Percentiles rank a stretch among this genome's conserved stretches.
These are phyloP conservation scores for Nephila pilipes DNA, from an alignment of 1,140 invertebrate genomes.

Conservation along the genomic window DNA sequence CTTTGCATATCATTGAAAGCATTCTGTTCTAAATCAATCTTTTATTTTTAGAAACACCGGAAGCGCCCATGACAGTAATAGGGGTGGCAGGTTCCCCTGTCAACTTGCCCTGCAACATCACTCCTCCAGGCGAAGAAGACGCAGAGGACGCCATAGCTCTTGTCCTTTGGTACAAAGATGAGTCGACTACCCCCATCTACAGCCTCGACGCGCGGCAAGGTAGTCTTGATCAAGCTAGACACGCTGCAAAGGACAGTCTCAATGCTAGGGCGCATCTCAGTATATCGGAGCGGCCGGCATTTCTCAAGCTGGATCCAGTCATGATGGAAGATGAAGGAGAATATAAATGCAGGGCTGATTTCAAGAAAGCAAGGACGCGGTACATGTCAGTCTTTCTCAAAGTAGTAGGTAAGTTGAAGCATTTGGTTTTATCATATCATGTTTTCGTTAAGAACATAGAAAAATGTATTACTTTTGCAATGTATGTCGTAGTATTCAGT, in stretches of 20 bases:
- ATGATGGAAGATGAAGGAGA: conserved; percentile 86
- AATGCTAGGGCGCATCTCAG: conserved; percentile 77
- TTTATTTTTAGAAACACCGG: conserved; percentile 75
- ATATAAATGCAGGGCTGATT: conserved; percentile 94
- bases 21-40: neutral
- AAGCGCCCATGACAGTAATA: conserved; percentile 75
- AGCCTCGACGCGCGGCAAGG: conserved; percentile 81
- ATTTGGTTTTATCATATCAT: neutral
- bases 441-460: too few species aligned
- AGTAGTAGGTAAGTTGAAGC: conserved; percentile 77
- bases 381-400: conserved; percentile 77
- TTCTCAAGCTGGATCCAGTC: conserved; percentile 76
- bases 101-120: conserved; percentile 90
- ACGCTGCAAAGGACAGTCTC: conserved; percentile 78
- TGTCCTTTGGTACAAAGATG: conserved; percentile 84
- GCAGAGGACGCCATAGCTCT: conserved; percentile 74
- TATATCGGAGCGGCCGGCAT: conserved; percentile 81
- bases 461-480: too few species aligned
- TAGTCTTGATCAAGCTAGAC: conserved; percentile 78
- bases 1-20: too few species aligned
- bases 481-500: too few species aligned
- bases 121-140: conserved; percentile 83
- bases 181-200: conserved; percentile 89
- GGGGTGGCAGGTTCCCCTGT: conserved; percentile 85
- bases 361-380: conserved; percentile 90